A percentile compares a stretch with the other conserved stretches of the same genome.
Conservation (phyloP, 1,140 invertebrate species). For the Venturia canescens region DNA sequence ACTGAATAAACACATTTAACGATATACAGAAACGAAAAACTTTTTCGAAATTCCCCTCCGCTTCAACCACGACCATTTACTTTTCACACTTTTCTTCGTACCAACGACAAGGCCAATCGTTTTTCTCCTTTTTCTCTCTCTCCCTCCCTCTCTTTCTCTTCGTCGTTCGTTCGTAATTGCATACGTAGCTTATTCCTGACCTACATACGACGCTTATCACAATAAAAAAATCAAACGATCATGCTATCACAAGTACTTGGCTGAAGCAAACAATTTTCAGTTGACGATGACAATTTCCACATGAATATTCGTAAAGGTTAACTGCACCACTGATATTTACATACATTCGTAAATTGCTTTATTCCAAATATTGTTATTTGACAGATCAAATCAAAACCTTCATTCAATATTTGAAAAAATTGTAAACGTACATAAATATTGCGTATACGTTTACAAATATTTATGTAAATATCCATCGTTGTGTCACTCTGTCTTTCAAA, state of each 20-base stretch:
- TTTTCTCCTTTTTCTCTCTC: background rate
- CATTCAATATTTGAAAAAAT: too few species aligned
- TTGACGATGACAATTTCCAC: background rate
- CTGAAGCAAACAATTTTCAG: background rate
- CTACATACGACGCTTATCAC: background rate
- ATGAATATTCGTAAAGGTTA: background rate
- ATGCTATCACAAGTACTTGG: too few species aligned
- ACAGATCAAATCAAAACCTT: too few species aligned
- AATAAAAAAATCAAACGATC: background rate
- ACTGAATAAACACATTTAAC: background rate
- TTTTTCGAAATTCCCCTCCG: constrained; percentile 29
- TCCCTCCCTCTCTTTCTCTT: constrained; percentile 2
- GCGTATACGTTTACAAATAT: too few species aligned
- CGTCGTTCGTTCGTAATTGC: background rate
- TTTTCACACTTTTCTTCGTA: constrained; percentile 23
- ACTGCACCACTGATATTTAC: too few species aligned
- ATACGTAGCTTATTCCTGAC: constrained; percentile 4
- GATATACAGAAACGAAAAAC: constrained; percentile 35
- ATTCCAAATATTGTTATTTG: too few species aligned
- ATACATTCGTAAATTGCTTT: too few species aligned
- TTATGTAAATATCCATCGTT: too few species aligned
- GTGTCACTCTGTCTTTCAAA: background rate
- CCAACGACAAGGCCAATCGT: constrained; percentile 39
- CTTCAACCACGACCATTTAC: constrained; percentile 42
- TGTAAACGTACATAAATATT: too few species aligned